Evolutionary conservation across 2,113 vertebrate species (phyloP).

Genomic region (Orientallactaga bullata): DNA sequence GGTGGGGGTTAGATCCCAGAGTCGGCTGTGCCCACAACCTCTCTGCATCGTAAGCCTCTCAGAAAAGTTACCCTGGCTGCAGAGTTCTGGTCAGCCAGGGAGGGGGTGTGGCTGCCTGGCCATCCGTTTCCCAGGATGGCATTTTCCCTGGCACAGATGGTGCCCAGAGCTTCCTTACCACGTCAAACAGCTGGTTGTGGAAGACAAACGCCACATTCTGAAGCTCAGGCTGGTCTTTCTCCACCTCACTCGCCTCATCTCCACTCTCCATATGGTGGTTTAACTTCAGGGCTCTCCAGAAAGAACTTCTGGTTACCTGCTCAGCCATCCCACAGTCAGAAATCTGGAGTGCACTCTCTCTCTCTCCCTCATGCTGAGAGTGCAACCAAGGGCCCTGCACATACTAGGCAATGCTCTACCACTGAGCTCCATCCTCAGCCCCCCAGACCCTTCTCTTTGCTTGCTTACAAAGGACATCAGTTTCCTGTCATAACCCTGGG

Average conservation of each 20-base stretch:
- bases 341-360: no score
- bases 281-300: constrained; percentile 58
- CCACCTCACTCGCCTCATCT: background rate
- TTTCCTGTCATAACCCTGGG: background rate
- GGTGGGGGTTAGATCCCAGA: background rate
- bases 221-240: constrained; percentile 55
- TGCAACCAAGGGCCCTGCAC: background rate
- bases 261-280: constrained; percentile 14
- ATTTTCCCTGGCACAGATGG: constrained; percentile 74
- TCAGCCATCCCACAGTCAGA: constrained; percentile 38
- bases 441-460: background rate
- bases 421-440: background rate
- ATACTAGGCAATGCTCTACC: background rate
- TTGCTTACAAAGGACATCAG: background rate
- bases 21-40: background rate
- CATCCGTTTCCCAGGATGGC: constrained; percentile 66
- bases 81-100: background rate
- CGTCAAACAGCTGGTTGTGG: constrained; percentile 24
- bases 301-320: background rate
- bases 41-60: background rate
- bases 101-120: constrained; percentile 36
- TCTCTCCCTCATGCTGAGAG: no score
- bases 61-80: constrained; percentile 53
- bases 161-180: constrained; percentile 52
- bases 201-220: constrained; percentile 21